phyloP scores from a whole-genome alignment of 2,113 vertebrate genomes.

The Tor tambroides region DNA sequence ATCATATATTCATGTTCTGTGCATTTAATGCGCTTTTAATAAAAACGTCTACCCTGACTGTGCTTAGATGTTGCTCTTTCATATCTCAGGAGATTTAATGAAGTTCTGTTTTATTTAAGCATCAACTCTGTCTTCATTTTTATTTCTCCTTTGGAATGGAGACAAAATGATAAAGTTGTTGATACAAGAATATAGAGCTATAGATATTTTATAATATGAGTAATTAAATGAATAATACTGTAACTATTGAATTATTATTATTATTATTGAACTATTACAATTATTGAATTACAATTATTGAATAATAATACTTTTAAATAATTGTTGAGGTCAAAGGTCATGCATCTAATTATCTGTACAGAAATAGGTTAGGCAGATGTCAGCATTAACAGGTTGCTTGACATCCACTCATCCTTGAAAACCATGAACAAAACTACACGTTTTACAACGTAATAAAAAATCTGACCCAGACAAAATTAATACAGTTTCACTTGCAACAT shows the following conservation, averaged over 20 bases:
- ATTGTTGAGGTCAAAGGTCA: not conserved
- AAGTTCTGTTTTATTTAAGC: not conserved
- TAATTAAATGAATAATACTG: too few species aligned
- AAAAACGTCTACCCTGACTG: not conserved
- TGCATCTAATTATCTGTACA: not conserved
- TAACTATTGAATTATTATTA: too few species aligned
- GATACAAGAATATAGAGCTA: not conserved
- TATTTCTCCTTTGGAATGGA: not conserved
- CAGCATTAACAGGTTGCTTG: not conserved
- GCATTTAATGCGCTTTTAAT: conserved; percentile 21
- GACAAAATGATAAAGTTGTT: not conserved
- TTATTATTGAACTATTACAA: too few species aligned
- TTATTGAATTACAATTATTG: too few species aligned
- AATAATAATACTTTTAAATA: too few species aligned
- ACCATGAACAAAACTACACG: not conserved
- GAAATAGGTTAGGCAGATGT: not conserved
- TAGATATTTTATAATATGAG: too few species aligned
- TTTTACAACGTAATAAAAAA: not conserved
- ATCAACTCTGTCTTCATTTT: not conserved
- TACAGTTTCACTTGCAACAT: not conserved
- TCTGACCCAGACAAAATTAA: not conserved
- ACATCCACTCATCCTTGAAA: conserved; percentile 13
- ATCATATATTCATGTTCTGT: conserved; percentile 24
- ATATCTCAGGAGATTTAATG: not conserved
- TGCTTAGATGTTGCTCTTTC: conserved; percentile 16